Conservation (phyloP, 2,888 invertebrate genomes). For the Tupiocoris notatus region DNA sequence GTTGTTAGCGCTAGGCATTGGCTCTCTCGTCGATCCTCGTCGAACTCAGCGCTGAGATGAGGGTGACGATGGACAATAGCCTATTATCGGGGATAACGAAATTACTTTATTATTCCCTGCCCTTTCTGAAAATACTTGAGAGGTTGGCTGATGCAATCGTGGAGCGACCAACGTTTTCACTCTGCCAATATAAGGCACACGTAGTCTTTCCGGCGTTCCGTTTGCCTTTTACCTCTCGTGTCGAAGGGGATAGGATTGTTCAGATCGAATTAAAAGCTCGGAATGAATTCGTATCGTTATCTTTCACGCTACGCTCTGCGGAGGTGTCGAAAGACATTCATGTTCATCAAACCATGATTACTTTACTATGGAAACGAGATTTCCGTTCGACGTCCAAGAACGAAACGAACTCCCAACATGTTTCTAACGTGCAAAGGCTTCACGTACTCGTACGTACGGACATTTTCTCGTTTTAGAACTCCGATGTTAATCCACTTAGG, state of each 20-base stretch:
- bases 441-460: no score
- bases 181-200: not conserved
- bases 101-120: conserved; percentile 37
- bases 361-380: no score
- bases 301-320: not conserved
- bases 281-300: not conserved
- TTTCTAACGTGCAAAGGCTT: no score
- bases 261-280: not conserved
- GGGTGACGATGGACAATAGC: conserved; percentile 35
- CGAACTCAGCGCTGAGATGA: not conserved
- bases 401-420: no score
- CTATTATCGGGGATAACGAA: conserved; percentile 29
- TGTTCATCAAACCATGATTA: no score
- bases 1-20: conserved; percentile 19
- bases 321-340: not conserved
- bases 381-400: no score
- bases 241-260: not conserved
- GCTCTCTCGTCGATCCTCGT: not conserved
- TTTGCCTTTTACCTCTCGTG: not conserved
- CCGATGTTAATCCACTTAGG: no score
- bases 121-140: conserved; percentile 39
- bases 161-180: not conserved
- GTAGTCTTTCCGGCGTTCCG: not conserved
- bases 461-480: no score
- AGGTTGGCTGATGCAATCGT: conserved; percentile 1